Evolutionary conservation across 2,113 vertebrate genomes (phyloP).

Genomic region (Heteronetta atricapilla): DNA sequence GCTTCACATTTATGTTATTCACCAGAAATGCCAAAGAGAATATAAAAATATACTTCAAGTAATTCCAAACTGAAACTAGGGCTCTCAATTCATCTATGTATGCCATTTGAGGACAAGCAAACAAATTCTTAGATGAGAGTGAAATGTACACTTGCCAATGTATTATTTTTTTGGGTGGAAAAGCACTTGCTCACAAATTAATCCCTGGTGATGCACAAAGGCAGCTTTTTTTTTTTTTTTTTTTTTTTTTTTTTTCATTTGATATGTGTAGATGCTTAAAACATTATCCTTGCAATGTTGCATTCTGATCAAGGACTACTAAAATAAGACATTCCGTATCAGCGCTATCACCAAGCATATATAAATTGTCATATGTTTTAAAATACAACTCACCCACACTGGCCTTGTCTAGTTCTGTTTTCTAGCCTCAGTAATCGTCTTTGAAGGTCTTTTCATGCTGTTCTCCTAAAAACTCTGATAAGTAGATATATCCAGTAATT

Average conservation of each 20-base stretch:
- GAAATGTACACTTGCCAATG: not conserved
- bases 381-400: not conserved
- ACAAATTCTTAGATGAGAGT: not conserved
- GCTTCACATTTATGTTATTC: constrained; percentile 2
- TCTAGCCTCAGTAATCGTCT: not conserved
- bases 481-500: not conserved
- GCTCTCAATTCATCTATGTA: not conserved
- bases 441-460: not conserved
- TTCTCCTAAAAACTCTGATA: not conserved
- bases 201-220: not conserved
- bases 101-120: constrained; percentile 35
- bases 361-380: constrained; percentile 8
- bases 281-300: not conserved
- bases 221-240: constrained; percentile 11
- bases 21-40: constrained; percentile 14
- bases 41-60: not conserved
- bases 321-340: not conserved
- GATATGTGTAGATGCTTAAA: not conserved
- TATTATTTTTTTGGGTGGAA: not conserved
- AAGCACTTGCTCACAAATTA: constrained; percentile 12
- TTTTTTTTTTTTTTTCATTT: constrained; percentile 20
- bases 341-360: not conserved
- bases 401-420: constrained; percentile 20
- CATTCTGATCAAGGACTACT: not conserved
- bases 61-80: constrained; percentile 25